These are phyloP conservation scores for Eumerus sabulonum DNA, from an alignment of 2,888 invertebrate genomes.

Conservation along the genomic window DNA sequence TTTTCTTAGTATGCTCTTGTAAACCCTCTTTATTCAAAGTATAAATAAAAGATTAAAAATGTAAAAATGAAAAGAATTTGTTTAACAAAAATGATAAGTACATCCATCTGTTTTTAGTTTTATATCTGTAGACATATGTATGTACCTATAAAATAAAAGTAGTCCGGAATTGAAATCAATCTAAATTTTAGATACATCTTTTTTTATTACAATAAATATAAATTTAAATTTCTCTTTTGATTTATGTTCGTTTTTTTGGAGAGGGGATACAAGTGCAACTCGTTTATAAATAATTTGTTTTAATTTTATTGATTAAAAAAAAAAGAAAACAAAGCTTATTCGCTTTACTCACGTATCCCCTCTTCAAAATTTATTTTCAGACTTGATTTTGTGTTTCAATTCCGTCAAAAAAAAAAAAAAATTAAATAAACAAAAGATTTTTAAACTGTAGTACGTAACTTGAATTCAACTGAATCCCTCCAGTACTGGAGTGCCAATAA, in stretches of 20 bases:
- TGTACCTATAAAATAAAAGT: conserved; percentile 1
- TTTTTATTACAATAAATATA: conserved; percentile 6
- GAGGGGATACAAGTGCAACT: conserved; percentile 76
- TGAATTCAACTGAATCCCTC: too few relatives aligned
- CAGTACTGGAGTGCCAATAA: too few relatives aligned
- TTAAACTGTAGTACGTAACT: too few relatives aligned
- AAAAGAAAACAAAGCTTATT: conserved; percentile 40
- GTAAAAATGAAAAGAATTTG: neutral
- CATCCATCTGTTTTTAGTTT: neutral
- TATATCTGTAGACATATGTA: conserved; percentile 13
- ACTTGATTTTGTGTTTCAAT: conserved; percentile 73
- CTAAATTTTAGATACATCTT: conserved; percentile 45
- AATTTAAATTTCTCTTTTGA: conserved; percentile 9
- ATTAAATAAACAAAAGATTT: conserved; percentile 14
- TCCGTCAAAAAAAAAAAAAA: conserved; percentile 51
- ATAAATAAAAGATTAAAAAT: conserved; percentile 1
- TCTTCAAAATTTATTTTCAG: conserved; percentile 79
- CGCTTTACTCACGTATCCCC: conserved; percentile 77
- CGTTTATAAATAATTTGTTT: conserved; percentile 68
- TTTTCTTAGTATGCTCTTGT: conserved; percentile 52
- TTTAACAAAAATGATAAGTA: neutral
- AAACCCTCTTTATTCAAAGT: conserved; percentile 54
- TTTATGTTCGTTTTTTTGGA: conserved; percentile 71
- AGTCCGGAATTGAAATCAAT: conserved; percentile 54
- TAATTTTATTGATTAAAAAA: conserved; percentile 2